These are phyloP conservation scores for Corythoichthys haematopterus DNA, from an alignment of 2,113 vertebrate genomes.

Conservation along the genomic window DNA sequence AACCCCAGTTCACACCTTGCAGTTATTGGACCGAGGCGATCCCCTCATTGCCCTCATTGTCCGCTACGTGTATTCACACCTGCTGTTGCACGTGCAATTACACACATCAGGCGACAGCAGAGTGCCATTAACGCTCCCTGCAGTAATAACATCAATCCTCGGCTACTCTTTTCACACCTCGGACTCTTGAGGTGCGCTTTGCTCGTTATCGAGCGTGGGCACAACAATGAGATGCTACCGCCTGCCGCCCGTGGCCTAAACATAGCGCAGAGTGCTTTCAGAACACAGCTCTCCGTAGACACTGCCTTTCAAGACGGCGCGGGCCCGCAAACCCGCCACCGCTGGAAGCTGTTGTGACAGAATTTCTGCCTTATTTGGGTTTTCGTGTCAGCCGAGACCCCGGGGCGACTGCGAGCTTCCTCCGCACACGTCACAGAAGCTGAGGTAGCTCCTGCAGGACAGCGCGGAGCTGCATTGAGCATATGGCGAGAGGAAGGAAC, in stretches of 20 bases:
- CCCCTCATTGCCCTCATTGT: not conserved
- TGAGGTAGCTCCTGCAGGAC: slow-evolving; percentile 54
- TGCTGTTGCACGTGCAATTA: not conserved
- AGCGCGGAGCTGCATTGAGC: slow-evolving; percentile 47
- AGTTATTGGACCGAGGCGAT: not conserved
- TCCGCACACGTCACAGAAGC: slow-evolving; percentile 29
- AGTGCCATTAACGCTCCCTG: not conserved
- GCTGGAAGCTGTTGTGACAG: slow-evolving; percentile 40
- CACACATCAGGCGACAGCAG: not conserved
- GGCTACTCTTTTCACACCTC: not conserved
- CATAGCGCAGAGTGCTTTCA: slow-evolving; percentile 14
- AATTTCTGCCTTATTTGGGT: slow-evolving; percentile 52
- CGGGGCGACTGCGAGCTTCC: slow-evolving; percentile 51
- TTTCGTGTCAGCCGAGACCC: slow-evolving; percentile 57
- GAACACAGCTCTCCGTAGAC: not conserved
- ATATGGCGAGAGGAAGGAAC: slow-evolving; percentile 61
- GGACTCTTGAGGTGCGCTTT: not conserved
- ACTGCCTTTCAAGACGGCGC: slow-evolving; percentile 4
- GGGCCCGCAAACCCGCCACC: slow-evolving; percentile 5
- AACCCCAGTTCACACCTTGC: not conserved
- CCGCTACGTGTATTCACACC: not conserved
- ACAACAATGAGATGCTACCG: not conserved
- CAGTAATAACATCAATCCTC: not conserved
- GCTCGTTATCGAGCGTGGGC: not conserved
- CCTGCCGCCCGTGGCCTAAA: slow-evolving; percentile 1